Evolutionary conservation across 2,797 vertebrate species (phyloP).

Genomic region (Premnoplex brunnescens): DNA sequence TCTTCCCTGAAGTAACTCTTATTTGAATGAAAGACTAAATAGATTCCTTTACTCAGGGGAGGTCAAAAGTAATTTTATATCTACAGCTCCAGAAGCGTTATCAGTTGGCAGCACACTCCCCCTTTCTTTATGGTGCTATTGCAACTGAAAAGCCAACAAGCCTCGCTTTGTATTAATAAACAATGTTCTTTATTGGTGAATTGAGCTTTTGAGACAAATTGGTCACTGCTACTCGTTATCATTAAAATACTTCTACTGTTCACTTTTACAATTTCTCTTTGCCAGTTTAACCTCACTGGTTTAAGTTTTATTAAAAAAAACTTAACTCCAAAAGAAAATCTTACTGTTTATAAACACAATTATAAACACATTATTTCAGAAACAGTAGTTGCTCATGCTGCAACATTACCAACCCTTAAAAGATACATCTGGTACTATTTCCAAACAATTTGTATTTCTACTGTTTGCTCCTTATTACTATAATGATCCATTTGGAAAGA

Average conservation of each 20-base stretch:
- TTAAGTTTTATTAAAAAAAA: neutral
- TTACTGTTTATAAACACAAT: neutral
- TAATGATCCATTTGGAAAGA: neutral
- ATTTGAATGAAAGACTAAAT: neutral
- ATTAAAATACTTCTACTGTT: neutral
- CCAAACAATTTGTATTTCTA: neutral
- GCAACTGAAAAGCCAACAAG: slow-evolving; percentile 17
- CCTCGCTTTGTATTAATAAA: slow-evolving; percentile 33
- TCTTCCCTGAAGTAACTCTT: neutral
- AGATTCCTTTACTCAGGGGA: neutral
- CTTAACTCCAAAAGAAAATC: neutral
- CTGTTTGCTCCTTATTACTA: neutral
- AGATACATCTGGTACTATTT: neutral
- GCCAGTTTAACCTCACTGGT: neutral
- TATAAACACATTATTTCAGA: neutral
- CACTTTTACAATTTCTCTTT: neutral
- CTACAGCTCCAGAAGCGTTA: neutral
- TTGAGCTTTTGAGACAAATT: neutral
- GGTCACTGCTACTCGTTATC: neutral
- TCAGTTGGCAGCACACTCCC: neutral
- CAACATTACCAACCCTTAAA: neutral
- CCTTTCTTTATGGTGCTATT: neutral
- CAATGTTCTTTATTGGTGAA: neutral
- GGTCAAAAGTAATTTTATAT: neutral
- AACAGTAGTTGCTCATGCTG: neutral